Conservation (phyloP, 2,113 vertebrate species). For the Cryptomyrus ogoouensis region DNA sequence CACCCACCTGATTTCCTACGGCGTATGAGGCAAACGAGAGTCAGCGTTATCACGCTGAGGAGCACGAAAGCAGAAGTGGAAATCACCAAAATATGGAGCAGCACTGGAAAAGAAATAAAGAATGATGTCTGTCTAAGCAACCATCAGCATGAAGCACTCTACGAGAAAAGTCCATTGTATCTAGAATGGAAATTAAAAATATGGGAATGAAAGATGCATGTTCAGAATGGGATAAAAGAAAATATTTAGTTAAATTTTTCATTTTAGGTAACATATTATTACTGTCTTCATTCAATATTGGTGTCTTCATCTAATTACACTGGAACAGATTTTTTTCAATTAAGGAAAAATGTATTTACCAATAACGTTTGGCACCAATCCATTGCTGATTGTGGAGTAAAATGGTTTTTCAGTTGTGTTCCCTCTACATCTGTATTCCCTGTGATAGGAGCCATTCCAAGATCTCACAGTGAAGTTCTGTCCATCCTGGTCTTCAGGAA, state of each 20-base stretch:
- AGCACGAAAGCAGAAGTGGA: neutral
- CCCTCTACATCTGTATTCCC: slow-evolving; percentile 14
- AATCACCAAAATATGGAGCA: neutral
- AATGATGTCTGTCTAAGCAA: neutral
- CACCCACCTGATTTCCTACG: neutral
- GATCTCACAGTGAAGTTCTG: neutral
- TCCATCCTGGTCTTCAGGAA: neutral
- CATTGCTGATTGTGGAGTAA: slow-evolving; percentile 1
- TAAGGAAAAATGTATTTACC: neutral
- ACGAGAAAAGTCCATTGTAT: neutral
- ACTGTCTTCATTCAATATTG: neutral
- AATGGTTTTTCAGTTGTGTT: neutral
- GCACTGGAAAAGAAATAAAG: neutral
- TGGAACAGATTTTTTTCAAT: neutral
- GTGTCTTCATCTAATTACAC: neutral
- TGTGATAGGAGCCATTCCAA: neutral
- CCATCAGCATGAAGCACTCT: neutral
- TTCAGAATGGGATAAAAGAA: neutral
- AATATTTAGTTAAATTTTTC: neutral
- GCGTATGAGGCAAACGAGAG: neutral
- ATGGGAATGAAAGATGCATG: neutral
- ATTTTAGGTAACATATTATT: neutral
- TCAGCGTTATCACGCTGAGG: neutral
- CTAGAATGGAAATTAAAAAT: neutral
- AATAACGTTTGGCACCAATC: neutral